Evolutionary conservation across 2,797 vertebrate genomes (phyloP).

Genomic region (Balearica regulorum): DNA sequence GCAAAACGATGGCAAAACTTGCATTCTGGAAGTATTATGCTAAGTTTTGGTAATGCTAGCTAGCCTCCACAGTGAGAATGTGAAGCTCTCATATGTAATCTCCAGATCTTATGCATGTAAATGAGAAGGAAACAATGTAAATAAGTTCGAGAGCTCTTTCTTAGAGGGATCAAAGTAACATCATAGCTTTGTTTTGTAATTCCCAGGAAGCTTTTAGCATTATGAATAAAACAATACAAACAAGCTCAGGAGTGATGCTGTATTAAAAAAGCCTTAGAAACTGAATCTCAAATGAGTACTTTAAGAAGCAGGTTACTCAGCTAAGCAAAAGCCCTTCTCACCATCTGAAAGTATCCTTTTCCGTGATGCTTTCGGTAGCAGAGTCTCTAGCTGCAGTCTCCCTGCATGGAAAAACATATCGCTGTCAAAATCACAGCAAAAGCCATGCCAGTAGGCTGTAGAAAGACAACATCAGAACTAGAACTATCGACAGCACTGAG

Average conservation of each 20-base stretch:
- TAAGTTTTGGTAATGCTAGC: background rate
- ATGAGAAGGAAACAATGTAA: background rate
- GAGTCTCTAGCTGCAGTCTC: background rate
- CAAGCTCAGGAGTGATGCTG: background rate
- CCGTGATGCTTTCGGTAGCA: background rate
- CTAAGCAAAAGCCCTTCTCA: background rate
- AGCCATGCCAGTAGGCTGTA: background rate
- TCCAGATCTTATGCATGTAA: background rate
- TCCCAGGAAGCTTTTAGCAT: background rate
- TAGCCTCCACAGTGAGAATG: background rate
- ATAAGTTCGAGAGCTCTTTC: background rate
- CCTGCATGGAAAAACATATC: background rate
- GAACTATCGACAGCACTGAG: background rate
- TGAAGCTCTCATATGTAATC: background rate
- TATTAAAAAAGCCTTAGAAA: background rate
- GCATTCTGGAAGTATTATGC: background rate
- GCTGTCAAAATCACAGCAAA: background rate
- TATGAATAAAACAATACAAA: background rate
- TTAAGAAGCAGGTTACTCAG: background rate
- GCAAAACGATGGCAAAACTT: background rate
- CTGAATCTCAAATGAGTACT: background rate
- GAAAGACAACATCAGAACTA: background rate
- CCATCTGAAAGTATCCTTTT: background rate
- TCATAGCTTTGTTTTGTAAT: background rate
- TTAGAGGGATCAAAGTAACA: background rate